phyloP scores from a whole-genome alignment of 2,113 vertebrate species.

The Dermatemys mawii region DNA sequence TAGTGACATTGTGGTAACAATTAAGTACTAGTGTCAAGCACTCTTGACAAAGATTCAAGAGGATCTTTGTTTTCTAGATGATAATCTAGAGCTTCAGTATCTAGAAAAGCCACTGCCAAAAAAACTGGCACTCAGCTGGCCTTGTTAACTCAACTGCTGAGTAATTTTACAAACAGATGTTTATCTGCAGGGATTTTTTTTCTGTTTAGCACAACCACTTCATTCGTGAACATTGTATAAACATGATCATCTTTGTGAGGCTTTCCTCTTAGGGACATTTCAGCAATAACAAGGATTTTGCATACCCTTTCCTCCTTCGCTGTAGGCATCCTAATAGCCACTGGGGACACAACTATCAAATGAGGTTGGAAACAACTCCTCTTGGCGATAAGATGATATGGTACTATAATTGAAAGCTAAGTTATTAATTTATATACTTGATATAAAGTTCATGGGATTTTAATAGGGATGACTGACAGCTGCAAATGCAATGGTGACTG shows the following conservation, averaged over 20 bases:
- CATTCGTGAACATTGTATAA: not conserved
- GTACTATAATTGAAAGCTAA: not conserved
- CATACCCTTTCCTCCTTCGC: not conserved
- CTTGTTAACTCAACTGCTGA: not conserved
- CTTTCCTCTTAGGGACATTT: not conserved
- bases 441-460: not conserved
- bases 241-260: not conserved
- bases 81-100: not conserved
- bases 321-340: not conserved
- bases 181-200: not conserved
- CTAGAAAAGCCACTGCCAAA: not conserved
- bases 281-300: not conserved
- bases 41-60: not conserved
- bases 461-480: not conserved
- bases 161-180: not conserved
- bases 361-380: not conserved
- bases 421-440: not conserved
- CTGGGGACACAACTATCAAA: not conserved
- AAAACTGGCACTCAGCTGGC: not conserved
- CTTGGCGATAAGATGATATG: not conserved
- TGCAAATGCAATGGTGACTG: not conserved
- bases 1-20: not conserved
- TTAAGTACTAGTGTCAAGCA: not conserved
- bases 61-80: not conserved
- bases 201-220: not conserved